Conservation (phyloP, 2,888 invertebrate genomes). For the Marasmarcha lunaedactyla region DNA sequence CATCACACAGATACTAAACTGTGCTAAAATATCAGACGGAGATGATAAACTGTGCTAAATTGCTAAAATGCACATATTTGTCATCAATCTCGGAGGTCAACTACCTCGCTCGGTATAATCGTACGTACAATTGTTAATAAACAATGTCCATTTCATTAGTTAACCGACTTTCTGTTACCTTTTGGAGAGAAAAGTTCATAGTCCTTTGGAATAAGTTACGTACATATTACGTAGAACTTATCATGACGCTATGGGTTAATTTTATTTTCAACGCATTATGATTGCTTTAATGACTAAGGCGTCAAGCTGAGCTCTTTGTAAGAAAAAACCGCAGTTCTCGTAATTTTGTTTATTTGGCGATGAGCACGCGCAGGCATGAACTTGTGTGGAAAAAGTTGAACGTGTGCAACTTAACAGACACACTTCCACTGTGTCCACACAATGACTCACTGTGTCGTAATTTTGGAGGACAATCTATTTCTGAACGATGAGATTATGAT, state of each 20-base stretch:
- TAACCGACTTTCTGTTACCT: too few species aligned
- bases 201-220: too few species aligned
- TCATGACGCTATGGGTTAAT: too few species aligned
- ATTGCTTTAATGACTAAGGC: slow-evolving; percentile 30
- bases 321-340: slow-evolving; percentile 60
- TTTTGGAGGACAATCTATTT: slow-evolving; percentile 57
- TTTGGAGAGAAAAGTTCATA: too few species aligned
- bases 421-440: slow-evolving; percentile 25
- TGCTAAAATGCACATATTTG: not conserved
- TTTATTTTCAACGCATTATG: too few species aligned
- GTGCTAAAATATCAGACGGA: not conserved
- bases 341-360: slow-evolving; percentile 51
- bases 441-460: slow-evolving; percentile 59
- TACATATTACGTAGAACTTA: too few species aligned
- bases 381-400: slow-evolving; percentile 41
- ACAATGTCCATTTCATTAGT: too few species aligned
- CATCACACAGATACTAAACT: not conserved
- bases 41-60: not conserved
- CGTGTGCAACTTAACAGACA: slow-evolving; percentile 23
- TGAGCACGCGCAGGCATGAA: slow-evolving; percentile 30
- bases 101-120: not conserved
- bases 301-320: slow-evolving; percentile 15
- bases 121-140: too few species aligned
- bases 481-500: slow-evolving; percentile 58
- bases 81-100: not conserved